These are phyloP conservation scores for Seriola dumerili DNA, from an alignment of 2,113 vertebrate genomes.

Conservation along the genomic window DNA sequence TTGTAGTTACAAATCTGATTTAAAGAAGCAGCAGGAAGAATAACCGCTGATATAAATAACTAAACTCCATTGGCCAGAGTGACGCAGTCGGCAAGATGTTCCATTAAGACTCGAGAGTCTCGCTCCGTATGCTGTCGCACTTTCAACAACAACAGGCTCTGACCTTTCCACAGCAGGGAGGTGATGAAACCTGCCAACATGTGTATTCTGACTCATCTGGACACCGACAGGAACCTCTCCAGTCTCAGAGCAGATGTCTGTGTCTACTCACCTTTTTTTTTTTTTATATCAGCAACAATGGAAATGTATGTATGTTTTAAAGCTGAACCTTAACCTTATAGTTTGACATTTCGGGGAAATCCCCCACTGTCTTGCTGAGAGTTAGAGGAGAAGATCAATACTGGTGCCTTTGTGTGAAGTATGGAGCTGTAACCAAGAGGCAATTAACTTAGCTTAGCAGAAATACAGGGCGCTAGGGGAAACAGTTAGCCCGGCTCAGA, in stretches of 20 bases:
- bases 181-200: conserved; percentile 29
- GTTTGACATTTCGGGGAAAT: neutral
- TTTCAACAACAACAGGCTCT: conserved; percentile 24
- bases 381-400: neutral
- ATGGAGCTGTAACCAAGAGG: neutral
- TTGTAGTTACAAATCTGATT: neutral
- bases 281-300: neutral
- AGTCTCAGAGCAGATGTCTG: conserved; percentile 31
- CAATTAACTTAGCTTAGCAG: neutral
- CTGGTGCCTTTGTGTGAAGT: neutral
- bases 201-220: conserved; percentile 20
- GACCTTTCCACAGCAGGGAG: conserved; percentile 49
- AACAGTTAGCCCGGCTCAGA: neutral
- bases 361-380: neutral
- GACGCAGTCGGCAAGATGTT: neutral
- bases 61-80: neutral
- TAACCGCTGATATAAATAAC: neutral
- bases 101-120: neutral
- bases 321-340: neutral
- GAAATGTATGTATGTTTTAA: neutral
- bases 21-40: neutral
- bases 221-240: neutral
- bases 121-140: neutral
- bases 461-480: neutral
- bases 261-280: conserved; percentile 10